Conservation (phyloP, 1,140 invertebrate genomes). For the Drosophila biarmipes region DNA sequence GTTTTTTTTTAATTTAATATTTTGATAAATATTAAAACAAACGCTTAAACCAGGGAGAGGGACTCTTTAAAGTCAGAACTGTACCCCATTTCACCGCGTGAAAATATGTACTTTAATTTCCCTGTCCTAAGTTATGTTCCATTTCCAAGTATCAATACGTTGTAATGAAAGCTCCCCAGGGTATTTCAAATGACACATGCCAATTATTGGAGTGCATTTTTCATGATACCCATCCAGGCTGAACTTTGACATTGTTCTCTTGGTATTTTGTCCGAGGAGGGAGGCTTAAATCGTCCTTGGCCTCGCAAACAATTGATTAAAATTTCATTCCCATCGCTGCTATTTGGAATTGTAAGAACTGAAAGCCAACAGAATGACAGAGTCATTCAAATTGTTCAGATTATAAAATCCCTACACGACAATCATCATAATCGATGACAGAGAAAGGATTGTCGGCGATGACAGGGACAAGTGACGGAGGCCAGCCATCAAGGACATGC, state of each 20-base stretch:
- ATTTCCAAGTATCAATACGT: neutral
- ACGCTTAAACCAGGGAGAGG: too few relatives aligned
- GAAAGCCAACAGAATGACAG: slow-evolving; percentile 61
- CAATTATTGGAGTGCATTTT: slow-evolving; percentile 64
- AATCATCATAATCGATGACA: slow-evolving; percentile 39
- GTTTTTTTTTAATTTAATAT: too few relatives aligned
- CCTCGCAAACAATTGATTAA: slow-evolving; percentile 55
- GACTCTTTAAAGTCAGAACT: too few relatives aligned
- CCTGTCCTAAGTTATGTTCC: too few relatives aligned
- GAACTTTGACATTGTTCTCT: slow-evolving; percentile 27
- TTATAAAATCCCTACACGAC: slow-evolving; percentile 76
- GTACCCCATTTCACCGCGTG: too few relatives aligned
- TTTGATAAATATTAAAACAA: too few relatives aligned
- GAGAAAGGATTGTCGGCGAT: slow-evolving; percentile 62
- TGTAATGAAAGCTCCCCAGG: neutral
- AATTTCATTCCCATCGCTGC: slow-evolving; percentile 43
- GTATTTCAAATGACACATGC: slow-evolving; percentile 31
- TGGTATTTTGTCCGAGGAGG: neutral
- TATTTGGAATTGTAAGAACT: slow-evolving; percentile 17
- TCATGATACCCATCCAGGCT: slow-evolving; percentile 44
- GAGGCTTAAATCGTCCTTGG: slow-evolving; percentile 25
- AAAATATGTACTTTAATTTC: too few relatives aligned
- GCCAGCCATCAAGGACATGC: slow-evolving; percentile 36
- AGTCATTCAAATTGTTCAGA: slow-evolving; percentile 62
- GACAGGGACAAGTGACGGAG: slow-evolving; percentile 51